Evolutionary conservation across 2,797 vertebrate genomes (phyloP).

Genomic region (Acomys russatus): DNA sequence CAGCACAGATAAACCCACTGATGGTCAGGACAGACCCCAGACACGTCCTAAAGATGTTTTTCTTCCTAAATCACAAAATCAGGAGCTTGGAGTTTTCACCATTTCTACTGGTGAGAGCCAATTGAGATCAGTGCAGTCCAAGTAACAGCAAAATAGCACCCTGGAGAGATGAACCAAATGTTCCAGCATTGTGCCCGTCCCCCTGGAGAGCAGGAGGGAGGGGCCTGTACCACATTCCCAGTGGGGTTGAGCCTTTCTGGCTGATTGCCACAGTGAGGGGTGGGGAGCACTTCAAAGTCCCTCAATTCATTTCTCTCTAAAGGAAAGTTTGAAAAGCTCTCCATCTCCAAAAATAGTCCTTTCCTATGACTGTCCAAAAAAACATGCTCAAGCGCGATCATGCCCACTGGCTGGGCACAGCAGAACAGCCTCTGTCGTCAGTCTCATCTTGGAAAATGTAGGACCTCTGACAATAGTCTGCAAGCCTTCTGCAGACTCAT

Average conservation of each 20-base stretch:
- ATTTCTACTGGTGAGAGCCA: slow-evolving; percentile 71
- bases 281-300: background rate
- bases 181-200: background rate
- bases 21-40: background rate
- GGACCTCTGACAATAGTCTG: slow-evolving; percentile 72
- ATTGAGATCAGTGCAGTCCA: slow-evolving; percentile 70
- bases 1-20: background rate
- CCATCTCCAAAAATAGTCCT: slow-evolving; percentile 77
- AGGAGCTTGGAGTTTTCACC: slow-evolving; percentile 35
- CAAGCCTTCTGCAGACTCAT: background rate
- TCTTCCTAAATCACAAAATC: background rate
- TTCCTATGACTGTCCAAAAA: slow-evolving; percentile 65
- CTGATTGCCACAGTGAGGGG: slow-evolving; percentile 31
- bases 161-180: background rate
- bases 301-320: background rate
- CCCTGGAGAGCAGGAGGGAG: background rate
- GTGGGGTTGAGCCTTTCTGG: background rate
- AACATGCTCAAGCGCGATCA: slow-evolving; percentile 61
- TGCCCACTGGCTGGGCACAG: slow-evolving; percentile 60
- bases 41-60: background rate
- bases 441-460: slow-evolving; percentile 81
- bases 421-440: slow-evolving; percentile 65
- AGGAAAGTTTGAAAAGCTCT: slow-evolving; percentile 66
- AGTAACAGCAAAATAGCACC: slow-evolving; percentile 46
- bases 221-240: background rate